A percentile compares a stretch with the other conserved stretches of the same genome.
Evolutionary conservation across 35 echinoderm and acorn worm species (phyloP).

Genomic region (Stichopus chloronotus): DNA sequence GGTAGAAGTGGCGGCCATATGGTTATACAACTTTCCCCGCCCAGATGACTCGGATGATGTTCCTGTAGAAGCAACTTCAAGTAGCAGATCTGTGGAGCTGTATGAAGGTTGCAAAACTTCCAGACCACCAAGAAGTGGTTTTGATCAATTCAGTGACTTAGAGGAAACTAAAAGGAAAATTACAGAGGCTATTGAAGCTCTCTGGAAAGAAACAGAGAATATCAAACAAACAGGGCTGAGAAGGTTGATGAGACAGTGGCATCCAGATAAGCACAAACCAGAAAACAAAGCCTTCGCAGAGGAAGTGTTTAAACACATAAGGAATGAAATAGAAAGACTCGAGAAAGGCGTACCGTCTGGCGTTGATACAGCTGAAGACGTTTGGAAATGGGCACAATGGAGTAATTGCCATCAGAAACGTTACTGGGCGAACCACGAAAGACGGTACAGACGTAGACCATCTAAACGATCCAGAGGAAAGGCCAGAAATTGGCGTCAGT

Average conservation of each 20-base stretch:
- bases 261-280: conserved; percentile 29
- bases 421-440: background rate
- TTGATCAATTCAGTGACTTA: conserved; percentile 36
- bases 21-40: conserved; percentile 23
- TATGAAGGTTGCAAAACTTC: background rate
- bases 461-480: background rate
- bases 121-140: background rate
- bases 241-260: conserved; percentile 33
- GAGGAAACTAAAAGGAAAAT: conserved; percentile 10
- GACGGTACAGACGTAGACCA: background rate
- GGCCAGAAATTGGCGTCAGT: background rate
- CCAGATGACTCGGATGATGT: background rate
- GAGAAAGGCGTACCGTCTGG: conserved; percentile 39
- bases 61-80: background rate
- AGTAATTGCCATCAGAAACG: conserved; percentile 13
- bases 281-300: background rate
- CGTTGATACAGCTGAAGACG: background rate
- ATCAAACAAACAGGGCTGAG: background rate
- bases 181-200: background rate
- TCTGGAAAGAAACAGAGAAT: conserved; percentile 2
- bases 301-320: conserved; percentile 33
- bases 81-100: background rate
- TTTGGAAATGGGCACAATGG: background rate
- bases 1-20: conserved; percentile 23
- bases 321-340: background rate